Evolutionary conservation across 2,888 invertebrate genomes (phyloP).

Genomic region (Melinaea menophilus): DNA sequence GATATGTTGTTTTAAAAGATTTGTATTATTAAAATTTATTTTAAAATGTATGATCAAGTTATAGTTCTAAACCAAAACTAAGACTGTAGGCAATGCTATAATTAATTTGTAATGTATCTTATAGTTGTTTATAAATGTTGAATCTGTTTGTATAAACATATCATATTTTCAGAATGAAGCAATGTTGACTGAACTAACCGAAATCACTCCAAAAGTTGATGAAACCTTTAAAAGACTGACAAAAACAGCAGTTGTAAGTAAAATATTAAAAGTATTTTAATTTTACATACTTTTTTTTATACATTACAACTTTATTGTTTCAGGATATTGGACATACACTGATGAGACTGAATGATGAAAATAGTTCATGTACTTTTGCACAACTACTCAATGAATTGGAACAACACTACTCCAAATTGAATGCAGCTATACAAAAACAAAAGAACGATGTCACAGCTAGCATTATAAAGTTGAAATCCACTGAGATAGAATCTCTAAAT

Average conservation of each 20-base stretch:
- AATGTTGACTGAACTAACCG: slow-evolving; percentile 49
- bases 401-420: slow-evolving; percentile 73
- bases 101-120: no score
- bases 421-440: slow-evolving; percentile 71
- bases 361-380: slow-evolving; percentile 46
- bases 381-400: slow-evolving; percentile 56
- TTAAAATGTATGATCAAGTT: no score
- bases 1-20: no score
- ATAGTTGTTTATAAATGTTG: no score
- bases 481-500: slow-evolving; percentile 53
- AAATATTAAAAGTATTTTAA: slow-evolving; percentile 12
- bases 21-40: no score
- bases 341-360: slow-evolving; percentile 53
- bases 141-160: slow-evolving; percentile 2
- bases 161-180: slow-evolving; percentile 54
- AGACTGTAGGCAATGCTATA: no score
- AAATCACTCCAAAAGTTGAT: slow-evolving; percentile 57
- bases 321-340: slow-evolving; percentile 66
- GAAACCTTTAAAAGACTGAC: slow-evolving; percentile 62
- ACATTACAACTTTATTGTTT: slow-evolving; percentile 25
- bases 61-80: no score
- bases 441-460: slow-evolving; percentile 64
- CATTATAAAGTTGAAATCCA: slow-evolving; percentile 48
- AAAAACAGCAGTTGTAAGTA: slow-evolving; percentile 68
- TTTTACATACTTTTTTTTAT: slow-evolving; percentile 13